These are phyloP conservation scores for Gymnoscelis rufifasciata DNA, from an alignment of 2,888 invertebrate genomes.

Conservation along the genomic window DNA sequence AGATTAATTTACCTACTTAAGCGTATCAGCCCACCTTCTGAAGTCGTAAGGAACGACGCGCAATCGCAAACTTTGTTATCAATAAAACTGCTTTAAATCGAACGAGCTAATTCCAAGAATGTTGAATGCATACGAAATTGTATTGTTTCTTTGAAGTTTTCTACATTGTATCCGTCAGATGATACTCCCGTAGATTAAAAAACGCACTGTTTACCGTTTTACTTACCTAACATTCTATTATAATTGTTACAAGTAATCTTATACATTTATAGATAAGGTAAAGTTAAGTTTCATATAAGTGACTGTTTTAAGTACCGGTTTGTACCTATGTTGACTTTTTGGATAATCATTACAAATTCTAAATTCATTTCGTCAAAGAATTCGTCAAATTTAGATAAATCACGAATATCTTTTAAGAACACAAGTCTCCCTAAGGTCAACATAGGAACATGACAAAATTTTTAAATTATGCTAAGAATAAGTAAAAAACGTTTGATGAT, in stretches of 20 bases:
- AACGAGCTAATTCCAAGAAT: conserved; percentile 14
- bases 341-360: too few species aligned
- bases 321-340: conserved; percentile 3
- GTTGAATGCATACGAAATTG: too few species aligned
- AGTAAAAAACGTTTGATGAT: conserved; percentile 27
- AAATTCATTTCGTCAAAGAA: too few species aligned
- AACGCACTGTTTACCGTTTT: conserved; percentile 41
- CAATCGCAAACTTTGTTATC: not conserved
- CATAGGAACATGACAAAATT: not conserved
- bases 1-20: conserved; percentile 41
- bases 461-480: not conserved
- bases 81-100: not conserved
- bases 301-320: conserved; percentile 45
- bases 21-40: conserved; percentile 56
- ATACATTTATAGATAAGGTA: conserved; percentile 42
- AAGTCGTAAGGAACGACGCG: conserved; percentile 2
- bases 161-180: conserved; percentile 39
- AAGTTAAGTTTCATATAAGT: conserved; percentile 62
- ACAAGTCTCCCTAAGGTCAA: too few species aligned
- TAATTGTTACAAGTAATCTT: conserved; percentile 40
- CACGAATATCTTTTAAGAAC: too few species aligned
- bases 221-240: conserved; percentile 25
- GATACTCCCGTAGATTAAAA: conserved; percentile 34
- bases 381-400: too few species aligned
- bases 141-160: conserved; percentile 8